Conservation (phyloP, 2,888 invertebrate genomes). For the Caenorhabditis afra region DNA sequence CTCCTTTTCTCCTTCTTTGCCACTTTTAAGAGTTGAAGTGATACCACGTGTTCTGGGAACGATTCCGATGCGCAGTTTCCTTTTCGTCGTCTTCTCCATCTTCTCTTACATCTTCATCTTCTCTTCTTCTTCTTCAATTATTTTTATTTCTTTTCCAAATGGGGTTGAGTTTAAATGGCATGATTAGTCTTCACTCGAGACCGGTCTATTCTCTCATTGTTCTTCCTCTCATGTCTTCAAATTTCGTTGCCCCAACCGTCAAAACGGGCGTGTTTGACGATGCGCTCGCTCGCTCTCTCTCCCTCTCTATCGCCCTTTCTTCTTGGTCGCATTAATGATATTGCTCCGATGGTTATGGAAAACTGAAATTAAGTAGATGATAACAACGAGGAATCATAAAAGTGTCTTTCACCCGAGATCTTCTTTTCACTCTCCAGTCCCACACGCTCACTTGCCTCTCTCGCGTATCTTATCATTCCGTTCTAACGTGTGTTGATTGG, state of each 20-base stretch:
- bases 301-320: not conserved
- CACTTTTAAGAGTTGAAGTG: no score
- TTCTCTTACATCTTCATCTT: no score
- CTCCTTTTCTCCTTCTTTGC: no score
- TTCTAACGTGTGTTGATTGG: slow-evolving; percentile 42
- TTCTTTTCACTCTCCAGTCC: slow-evolving; percentile 7
- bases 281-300: not conserved
- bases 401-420: slow-evolving; percentile 35
- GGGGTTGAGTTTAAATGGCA: not conserved
- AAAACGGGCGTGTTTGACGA: no score
- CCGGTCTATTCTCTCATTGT: slow-evolving; percentile 12
- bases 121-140: no score
- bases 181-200: not conserved
- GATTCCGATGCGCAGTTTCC: no score
- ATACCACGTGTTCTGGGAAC: no score
- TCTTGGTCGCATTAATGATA: not conserved
- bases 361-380: slow-evolving; percentile 15
- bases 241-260: no score
- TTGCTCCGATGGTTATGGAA: slow-evolving; percentile 5
- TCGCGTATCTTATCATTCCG: slow-evolving; percentile 41
- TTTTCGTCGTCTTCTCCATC: no score
- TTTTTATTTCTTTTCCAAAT: not conserved
- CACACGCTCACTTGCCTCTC: not conserved
- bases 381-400: slow-evolving; percentile 39
- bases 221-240: not conserved